Evolutionary conservation across 2,797 vertebrate genomes (phyloP), one percentile per base, ranked within the genome.

Genomic region (Gadopsis marmoratus): DNA sequence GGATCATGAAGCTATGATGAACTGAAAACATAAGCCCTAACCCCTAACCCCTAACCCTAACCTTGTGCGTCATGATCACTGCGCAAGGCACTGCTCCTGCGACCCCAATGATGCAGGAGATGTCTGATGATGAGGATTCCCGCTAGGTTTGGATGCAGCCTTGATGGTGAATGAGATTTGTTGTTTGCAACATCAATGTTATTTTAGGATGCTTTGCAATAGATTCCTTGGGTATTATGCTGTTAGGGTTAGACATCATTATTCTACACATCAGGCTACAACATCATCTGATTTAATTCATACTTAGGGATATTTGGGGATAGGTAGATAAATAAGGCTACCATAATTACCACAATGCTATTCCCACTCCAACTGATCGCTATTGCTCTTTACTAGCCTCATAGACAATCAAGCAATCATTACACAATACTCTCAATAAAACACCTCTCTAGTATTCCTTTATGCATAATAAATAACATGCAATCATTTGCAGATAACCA

Each of bases 401-500:
- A 50, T 8, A 58, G 13, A 58, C 12, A 23, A 21, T 11, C n/a
- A 13, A 13, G n/a, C 12, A 70, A 4, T 58, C 1, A 33, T 35
- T 67, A 23, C 31, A 54, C 31, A 55, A 47, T 31, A 51, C 23
- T 61, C 1, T 37, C 4, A 23, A 10, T 51, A 60, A 23, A 41
- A 50, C 2, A 31, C 1, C 2, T 61, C 12, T 13, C 3, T 12
- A 39, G 17, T 50, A 62, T 33, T 59, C 1, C 14, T 56, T 58
- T 56, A 41, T 39, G 26, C 14, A 74, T n/a, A 51, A 74, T 56
- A 76, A 67, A 66, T 41, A 63, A 53, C 9, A 64, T 48, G 2
- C 33, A 79, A 77, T 74, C 31, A 82, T 62, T 72, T 73, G 7
- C 58, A 75, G 45, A 76, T 53, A 78, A 73, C 48, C 56, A 87